A percentile compares a stretch with the other conserved stretches of the same genome.
Conservation (phyloP, 2,888 invertebrate species). For the Chesias legatella region DNA sequence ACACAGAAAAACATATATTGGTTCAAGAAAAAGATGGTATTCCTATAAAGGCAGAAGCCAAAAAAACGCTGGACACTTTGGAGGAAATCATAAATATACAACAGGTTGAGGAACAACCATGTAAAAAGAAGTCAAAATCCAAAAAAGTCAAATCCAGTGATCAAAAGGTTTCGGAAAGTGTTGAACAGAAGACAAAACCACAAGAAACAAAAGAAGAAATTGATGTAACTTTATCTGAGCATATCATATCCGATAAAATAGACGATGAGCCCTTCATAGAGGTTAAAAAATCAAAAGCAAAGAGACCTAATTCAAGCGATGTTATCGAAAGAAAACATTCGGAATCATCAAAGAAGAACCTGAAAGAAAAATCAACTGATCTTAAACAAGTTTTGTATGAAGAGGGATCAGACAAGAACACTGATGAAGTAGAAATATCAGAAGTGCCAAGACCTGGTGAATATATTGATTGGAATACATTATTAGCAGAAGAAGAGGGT, state of each 20-base stretch:
- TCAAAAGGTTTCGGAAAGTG: slow-evolving; percentile 4
- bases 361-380: slow-evolving; percentile 35
- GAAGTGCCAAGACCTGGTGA: slow-evolving; percentile 49
- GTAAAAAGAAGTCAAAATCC: slow-evolving; percentile 36
- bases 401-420: slow-evolving; percentile 1
- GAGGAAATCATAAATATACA: no score
- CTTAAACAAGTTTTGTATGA: slow-evolving; percentile 17
- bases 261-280: slow-evolving; percentile 32
- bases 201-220: slow-evolving; percentile 6
- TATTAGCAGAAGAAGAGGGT: slow-evolving; percentile 65
- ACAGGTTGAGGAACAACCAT: neutral
- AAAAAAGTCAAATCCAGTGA: slow-evolving; percentile 17
- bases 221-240: slow-evolving; percentile 12
- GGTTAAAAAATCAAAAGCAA: slow-evolving; percentile 50
- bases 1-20: no score
- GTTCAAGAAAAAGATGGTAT: no score
- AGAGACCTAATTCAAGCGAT: slow-evolving; percentile 45
- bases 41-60: no score
- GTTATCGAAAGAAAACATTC: slow-evolving; percentile 50
- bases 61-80: no score
- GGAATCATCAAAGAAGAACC: slow-evolving; percentile 42
- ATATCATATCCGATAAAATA: neutral
- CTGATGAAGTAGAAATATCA: slow-evolving; percentile 10
- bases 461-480: slow-evolving; percentile 67
- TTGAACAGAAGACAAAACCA: slow-evolving; percentile 4